These are phyloP conservation scores for Phalacrocorax carbo DNA, from an alignment of 2,113 vertebrate genomes.

Conservation along the genomic window DNA sequence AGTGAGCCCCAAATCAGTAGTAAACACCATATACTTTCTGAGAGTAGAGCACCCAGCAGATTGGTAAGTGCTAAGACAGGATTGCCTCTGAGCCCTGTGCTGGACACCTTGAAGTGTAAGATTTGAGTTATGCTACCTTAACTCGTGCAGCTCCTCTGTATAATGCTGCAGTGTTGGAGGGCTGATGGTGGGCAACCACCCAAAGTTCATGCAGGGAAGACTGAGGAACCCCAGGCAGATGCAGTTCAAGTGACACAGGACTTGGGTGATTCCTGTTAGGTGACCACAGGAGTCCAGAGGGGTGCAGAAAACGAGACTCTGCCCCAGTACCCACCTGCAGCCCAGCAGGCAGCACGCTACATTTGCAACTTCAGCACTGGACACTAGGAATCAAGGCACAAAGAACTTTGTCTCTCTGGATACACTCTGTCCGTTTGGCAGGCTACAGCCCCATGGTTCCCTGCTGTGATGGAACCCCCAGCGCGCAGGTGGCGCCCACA, in stretches of 20 bases:
- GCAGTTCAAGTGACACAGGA: background rate
- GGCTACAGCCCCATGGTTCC: background rate
- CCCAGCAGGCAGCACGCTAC: background rate
- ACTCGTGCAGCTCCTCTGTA: background rate
- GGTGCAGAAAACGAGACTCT: background rate
- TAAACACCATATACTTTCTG: background rate
- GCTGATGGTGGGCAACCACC: background rate
- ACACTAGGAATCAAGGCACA: accelerated
- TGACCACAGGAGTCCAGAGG: background rate
- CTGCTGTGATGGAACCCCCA: background rate
- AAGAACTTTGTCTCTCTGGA: background rate
- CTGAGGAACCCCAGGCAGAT: background rate
- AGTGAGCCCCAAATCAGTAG: background rate
- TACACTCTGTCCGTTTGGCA: background rate
- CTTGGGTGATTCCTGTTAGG: background rate
- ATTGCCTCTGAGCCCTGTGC: background rate
- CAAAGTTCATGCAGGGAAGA: background rate
- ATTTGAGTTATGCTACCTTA: background rate
- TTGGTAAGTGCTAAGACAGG: background rate
- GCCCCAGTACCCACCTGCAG: background rate
- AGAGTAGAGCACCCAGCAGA: background rate
- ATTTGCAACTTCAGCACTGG: background rate
- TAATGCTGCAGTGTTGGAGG: background rate
- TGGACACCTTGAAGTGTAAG: background rate
- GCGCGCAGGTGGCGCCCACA: background rate